Conservation (phyloP, 2,888 invertebrate species). For the Muscina levida region DNA sequence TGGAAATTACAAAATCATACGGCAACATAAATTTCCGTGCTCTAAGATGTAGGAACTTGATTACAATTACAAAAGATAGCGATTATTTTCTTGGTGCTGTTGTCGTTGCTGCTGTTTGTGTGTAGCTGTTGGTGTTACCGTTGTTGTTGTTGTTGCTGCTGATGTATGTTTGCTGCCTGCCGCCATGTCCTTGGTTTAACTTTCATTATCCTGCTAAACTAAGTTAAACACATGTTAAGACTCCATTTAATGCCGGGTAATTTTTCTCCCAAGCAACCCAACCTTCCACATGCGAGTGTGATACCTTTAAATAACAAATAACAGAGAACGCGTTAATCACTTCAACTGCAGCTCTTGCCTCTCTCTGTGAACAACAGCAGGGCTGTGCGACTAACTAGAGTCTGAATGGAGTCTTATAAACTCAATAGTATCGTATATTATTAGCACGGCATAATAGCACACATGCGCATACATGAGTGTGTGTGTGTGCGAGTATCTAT, state of each 20-base stretch:
- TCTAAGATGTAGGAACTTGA: constrained; percentile 11
- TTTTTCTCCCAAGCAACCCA: constrained; percentile 27
- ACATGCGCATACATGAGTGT: constrained; percentile 5
- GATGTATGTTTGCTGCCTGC: neutral
- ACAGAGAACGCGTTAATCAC: constrained; percentile 38
- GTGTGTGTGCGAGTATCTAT: constrained; percentile 11
- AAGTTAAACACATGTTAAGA: constrained; percentile 64
- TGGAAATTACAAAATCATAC: constrained; percentile 33
- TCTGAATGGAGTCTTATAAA: constrained; percentile 10
- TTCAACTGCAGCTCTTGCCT: constrained; percentile 11
- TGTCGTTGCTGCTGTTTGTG: no score
- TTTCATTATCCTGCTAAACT: constrained; percentile 64
- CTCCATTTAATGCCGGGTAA: constrained; percentile 51
- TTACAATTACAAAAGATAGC: constrained; percentile 16
- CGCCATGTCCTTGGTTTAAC: constrained; percentile 45
- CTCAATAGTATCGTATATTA: constrained; percentile 23
- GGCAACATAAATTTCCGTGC: constrained; percentile 8
- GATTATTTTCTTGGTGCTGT: constrained; percentile 24
- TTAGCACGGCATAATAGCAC: neutral
- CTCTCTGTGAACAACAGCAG: neutral
- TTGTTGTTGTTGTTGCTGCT: neutral
- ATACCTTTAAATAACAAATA: constrained; percentile 14
- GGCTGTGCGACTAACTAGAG: no score
- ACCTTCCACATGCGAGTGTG: neutral
- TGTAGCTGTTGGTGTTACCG: neutral